Evolutionary conservation across 1,140 invertebrate genomes (phyloP).

Genomic region (Brachionus plicatilis): DNA sequence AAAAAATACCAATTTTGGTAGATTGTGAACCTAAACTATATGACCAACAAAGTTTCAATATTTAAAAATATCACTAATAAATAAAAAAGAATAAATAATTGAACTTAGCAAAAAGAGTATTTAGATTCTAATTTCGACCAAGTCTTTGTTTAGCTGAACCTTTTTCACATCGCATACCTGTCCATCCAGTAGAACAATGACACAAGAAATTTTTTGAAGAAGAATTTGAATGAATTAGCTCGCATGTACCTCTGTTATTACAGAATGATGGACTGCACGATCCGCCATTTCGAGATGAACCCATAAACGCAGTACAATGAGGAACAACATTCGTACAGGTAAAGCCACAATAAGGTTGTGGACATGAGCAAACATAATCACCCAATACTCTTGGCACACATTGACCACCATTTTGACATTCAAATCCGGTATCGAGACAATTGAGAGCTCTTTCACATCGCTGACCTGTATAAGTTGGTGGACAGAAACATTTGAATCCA

Average conservation of each 20-base stretch:
- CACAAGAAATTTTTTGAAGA: constrained; percentile 23
- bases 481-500: constrained; percentile 38
- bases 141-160: neutral
- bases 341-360: constrained; percentile 33
- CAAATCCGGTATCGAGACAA: constrained; percentile 21
- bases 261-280: constrained; percentile 11
- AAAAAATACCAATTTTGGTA: neutral
- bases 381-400: constrained; percentile 30
- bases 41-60: neutral
- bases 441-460: neutral
- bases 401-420: constrained; percentile 39
- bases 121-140: neutral
- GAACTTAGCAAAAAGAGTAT: neutral
- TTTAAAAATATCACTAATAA: neutral
- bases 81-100: neutral
- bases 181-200: constrained; percentile 37
- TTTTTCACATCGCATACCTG: constrained; percentile 2
- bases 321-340: constrained; percentile 39
- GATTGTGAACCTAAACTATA: neutral
- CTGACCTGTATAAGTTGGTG: neutral
- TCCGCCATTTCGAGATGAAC: constrained; percentile 16
- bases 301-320: constrained; percentile 20
- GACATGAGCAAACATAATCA: constrained; percentile 40
- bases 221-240: neutral
- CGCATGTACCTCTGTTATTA: constrained; percentile 32